phyloP scores from a whole-genome alignment of 2,888 invertebrate genomes.

The Eumacrocentrus americanus region DNA sequence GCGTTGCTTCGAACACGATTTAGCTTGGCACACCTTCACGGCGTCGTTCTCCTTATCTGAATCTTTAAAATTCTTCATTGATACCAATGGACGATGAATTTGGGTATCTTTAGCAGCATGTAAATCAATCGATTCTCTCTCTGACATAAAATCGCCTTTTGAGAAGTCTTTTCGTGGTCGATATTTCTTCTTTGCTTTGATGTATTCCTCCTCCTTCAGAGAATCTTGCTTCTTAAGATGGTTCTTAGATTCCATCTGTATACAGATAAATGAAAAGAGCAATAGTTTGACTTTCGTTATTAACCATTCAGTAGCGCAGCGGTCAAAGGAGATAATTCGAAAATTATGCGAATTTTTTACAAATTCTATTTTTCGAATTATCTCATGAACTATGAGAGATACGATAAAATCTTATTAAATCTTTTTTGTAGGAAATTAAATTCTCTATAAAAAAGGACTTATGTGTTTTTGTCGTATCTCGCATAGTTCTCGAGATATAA shows the following conservation, averaged over 20 bases:
- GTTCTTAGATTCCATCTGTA: background rate
- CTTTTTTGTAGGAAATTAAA: no score
- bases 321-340: background rate
- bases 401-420: no score
- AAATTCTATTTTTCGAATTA: no score
- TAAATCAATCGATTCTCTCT: constrained; percentile 5
- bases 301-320: background rate
- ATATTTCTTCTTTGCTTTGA: constrained; percentile 8
- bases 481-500: no score
- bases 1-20: constrained; percentile 12
- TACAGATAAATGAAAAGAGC: no score
- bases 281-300: no score
- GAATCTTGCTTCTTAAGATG: background rate
- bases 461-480: no score
- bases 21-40: constrained; percentile 6
- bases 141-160: constrained; percentile 1
- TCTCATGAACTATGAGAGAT: no score
- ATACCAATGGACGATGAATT: background rate
- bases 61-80: background rate
- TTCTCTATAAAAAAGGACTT: no score
- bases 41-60: background rate
- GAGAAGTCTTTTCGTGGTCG: background rate
- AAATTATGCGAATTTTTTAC: no score
- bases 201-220: background rate
- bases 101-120: background rate